Base-by-base conservation (phyloP, 1,140 invertebrate species). In the Popillia japonica region DNA sequence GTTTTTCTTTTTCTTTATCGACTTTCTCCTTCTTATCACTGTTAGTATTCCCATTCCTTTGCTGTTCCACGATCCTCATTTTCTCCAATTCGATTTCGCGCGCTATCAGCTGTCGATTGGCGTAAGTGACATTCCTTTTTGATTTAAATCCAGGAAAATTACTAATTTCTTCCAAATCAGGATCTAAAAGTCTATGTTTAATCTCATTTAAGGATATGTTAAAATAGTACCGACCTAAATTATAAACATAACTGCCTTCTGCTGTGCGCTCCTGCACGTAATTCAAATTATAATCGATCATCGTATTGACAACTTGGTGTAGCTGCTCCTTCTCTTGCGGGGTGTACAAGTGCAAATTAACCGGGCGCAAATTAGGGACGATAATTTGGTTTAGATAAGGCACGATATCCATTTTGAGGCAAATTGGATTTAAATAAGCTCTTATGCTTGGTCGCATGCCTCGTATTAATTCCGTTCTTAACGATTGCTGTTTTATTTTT, bases 231-330 rank as follows among this genome's bases (percentile, higher is more conserved):
- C 96, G 96, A 85, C 98, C 96, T 2, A 98, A 86, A 61, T 92
- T 88, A 85, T 94, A 98, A 4, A 89, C 88, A 86, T 96, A 98
- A 55, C 90, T 91, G 68, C 96, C 96, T 80, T 98, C 95, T 0
- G 86, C 80, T 6, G 88, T 90, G 68, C 93, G 92, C 77, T 95
- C 92, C 87, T 98, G 97, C 0, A 92, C 88, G 86, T 96, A 97
- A 22, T 92, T 94, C 74, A 99, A 87, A 79, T 96, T 96, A 85
- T 97, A 96, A 84, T 96, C 93, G 42, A 97, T 91, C 95, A 99
- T 96, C 0, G 94, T 90, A 77, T 92, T 89, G 0, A 98, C 92
- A n/a, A 96, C 90, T 23, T 91, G 87, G 0, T 86, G 83, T 11
- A 98, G 84, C 61, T 93, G 90, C 20, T 89, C 88, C 80, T 94